These are phyloP conservation scores for Mythimna lalbum DNA, from an alignment of 2,888 invertebrate genomes.

Conservation along the genomic window DNA sequence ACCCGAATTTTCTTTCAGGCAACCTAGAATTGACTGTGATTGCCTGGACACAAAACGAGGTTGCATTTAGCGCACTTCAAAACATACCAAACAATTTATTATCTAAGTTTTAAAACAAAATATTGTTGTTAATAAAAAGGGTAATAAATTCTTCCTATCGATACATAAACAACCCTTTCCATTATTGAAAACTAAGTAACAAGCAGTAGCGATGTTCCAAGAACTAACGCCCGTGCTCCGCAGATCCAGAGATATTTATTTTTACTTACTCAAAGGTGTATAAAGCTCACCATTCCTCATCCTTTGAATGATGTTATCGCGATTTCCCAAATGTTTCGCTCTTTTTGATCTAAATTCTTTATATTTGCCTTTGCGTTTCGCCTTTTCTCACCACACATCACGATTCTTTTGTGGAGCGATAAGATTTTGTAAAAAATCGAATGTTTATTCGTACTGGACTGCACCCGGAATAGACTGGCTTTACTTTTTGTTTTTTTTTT, in stretches of 20 bases:
- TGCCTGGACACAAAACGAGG: no score
- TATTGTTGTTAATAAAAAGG: neutral
- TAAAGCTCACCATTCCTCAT: constrained; percentile 85
- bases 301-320: constrained; percentile 88
- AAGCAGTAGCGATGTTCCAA: constrained; percentile 39
- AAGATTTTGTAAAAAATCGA: constrained; percentile 79
- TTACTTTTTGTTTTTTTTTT: constrained; percentile 41
- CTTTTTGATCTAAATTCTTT: constrained; percentile 88
- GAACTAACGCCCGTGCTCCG: constrained; percentile 53
- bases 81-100: neutral
- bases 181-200: constrained; percentile 44
- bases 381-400: constrained; percentile 83
- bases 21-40: no score
- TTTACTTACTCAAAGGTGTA: constrained; percentile 84
- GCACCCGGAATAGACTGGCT: constrained; percentile 62
- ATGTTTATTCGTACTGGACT: constrained; percentile 73
- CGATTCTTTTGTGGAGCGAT: constrained; percentile 84
- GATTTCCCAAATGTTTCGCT: constrained; percentile 87
- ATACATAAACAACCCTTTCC: constrained; percentile 29
- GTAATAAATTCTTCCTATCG: constrained; percentile 19
- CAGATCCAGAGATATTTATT: constrained; percentile 80
- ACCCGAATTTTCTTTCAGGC: no score
- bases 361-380: constrained; percentile 82
- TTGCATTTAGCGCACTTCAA: no score
- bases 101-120: neutral